Evolutionary conservation across 2,888 invertebrate genomes (phyloP).

Genomic region (Alloplasta piceator): DNA sequence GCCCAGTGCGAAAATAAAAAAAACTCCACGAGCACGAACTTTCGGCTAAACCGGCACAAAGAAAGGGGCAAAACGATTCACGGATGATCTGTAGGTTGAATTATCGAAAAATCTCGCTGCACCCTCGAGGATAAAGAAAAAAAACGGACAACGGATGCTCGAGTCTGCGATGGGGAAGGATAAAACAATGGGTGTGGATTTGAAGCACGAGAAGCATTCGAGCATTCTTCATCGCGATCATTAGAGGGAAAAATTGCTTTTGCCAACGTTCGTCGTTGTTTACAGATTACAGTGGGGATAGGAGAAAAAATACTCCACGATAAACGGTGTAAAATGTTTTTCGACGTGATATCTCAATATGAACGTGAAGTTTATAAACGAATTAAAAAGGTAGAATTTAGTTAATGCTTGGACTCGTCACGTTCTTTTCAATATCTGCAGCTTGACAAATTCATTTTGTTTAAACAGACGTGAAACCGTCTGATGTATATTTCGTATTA

Average conservation of each 20-base stretch:
- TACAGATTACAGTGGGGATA: not conserved
- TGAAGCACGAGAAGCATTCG: not conserved
- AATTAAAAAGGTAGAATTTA: too few species aligned
- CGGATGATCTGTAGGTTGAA: conserved; percentile 3
- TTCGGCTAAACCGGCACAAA: not conserved
- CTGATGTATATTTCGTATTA: conserved; percentile 34
- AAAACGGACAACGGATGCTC: not conserved
- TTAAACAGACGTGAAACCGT: conserved; percentile 39
- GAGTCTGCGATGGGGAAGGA: not conserved
- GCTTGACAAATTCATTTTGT: too few species aligned
- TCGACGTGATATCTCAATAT: too few species aligned
- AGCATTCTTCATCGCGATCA: conserved; percentile 37
- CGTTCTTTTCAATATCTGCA: too few species aligned
- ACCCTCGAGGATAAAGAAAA: not conserved
- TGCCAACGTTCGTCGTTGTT: conserved; percentile 1
- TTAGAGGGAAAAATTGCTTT: conserved; percentile 29
- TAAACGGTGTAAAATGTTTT: too few species aligned
- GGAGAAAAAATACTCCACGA: too few species aligned
- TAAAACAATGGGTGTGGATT: not conserved
- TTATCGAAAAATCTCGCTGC: conserved; percentile 39
- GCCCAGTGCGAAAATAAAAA: not conserved
- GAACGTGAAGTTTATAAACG: too few species aligned
- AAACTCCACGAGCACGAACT: not conserved
- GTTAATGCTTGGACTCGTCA: too few species aligned
- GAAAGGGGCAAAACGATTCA: conserved; percentile 14